Evolutionary conservation across 2,888 invertebrate species (phyloP).

Genomic region (Melanostoma scalare): DNA sequence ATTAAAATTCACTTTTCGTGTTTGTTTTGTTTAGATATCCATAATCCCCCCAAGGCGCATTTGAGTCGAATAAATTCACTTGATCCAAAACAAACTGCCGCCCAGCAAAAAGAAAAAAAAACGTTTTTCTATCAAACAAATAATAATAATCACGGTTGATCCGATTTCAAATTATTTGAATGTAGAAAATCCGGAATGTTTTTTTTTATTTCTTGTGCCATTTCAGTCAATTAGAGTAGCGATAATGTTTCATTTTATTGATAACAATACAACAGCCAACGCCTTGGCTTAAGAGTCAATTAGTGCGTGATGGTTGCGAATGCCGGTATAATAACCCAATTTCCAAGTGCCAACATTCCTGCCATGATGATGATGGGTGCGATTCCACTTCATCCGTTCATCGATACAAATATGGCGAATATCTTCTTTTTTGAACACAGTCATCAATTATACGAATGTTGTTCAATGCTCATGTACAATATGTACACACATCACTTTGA

Average conservation of each 20-base stretch:
- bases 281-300: conserved; percentile 14
- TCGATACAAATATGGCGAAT: conserved; percentile 12
- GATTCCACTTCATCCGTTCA: conserved; percentile 2
- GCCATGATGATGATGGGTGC: too few relatives aligned
- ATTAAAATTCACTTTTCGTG: conserved; percentile 12
- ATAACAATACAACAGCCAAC: conserved; percentile 21
- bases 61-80: conserved; percentile 3
- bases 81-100: conserved; percentile 10
- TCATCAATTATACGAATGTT: conserved; percentile 51
- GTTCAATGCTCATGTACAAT: conserved; percentile 12
- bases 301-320: neutral
- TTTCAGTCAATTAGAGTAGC: conserved; percentile 12
- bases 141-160: conserved; percentile 14
- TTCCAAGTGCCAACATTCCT: too few relatives aligned
- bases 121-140: neutral
- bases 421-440: conserved; percentile 27
- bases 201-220: neutral
- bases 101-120: conserved; percentile 16
- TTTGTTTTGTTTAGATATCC: neutral
- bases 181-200: neutral
- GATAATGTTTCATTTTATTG: conserved; percentile 18
- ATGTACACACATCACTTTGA: conserved; percentile 33
- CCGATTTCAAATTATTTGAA: conserved; percentile 23
- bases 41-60: neutral
- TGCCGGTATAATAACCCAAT: too few relatives aligned